Percentiles rank a stretch among this genome's conserved stretches.
These are phyloP conservation scores for Bombus cullumanus DNA, from an alignment of 1,140 invertebrate species.

Conservation along the genomic window DNA sequence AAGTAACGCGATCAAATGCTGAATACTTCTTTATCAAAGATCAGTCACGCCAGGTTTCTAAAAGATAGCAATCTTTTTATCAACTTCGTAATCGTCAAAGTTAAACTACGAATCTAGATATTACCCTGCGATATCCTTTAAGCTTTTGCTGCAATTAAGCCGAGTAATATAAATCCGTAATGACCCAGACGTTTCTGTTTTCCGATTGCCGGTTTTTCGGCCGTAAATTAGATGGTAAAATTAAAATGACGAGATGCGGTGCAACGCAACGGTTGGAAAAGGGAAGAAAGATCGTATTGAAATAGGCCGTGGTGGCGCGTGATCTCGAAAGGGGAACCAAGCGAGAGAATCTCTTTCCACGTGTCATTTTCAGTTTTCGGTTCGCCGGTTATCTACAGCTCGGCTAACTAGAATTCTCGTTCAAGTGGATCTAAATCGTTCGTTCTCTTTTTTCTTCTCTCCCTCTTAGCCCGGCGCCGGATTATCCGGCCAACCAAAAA, in stretches of 20 bases:
- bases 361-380: slow-evolving; percentile 61
- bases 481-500: slow-evolving; percentile 50
- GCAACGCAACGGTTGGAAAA: background rate
- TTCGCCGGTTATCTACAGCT: slow-evolving; percentile 50
- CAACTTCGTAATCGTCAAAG: background rate
- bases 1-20: too few relatives aligned
- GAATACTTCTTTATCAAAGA: too few relatives aligned
- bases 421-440: slow-evolving; percentile 56
- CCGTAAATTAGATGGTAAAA: slow-evolving; percentile 12
- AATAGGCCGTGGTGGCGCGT: slow-evolving; percentile 16
- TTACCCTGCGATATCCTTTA: background rate
- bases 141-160: background rate
- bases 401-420: slow-evolving; percentile 51
- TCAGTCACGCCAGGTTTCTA: background rate
- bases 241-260: background rate
- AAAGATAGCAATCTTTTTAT: background rate
- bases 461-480: slow-evolving; percentile 28
- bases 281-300: slow-evolving; percentile 5
- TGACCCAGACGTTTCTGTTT: background rate
- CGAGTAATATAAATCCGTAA: background rate
- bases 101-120: background rate
- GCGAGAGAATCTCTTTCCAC: slow-evolving; percentile 17
- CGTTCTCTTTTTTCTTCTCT: background rate
- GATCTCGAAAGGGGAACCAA: slow-evolving; percentile 20
- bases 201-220: background rate